phyloP scores from a whole-genome alignment of 2,113 vertebrate genomes.

The Colius striatus region DNA sequence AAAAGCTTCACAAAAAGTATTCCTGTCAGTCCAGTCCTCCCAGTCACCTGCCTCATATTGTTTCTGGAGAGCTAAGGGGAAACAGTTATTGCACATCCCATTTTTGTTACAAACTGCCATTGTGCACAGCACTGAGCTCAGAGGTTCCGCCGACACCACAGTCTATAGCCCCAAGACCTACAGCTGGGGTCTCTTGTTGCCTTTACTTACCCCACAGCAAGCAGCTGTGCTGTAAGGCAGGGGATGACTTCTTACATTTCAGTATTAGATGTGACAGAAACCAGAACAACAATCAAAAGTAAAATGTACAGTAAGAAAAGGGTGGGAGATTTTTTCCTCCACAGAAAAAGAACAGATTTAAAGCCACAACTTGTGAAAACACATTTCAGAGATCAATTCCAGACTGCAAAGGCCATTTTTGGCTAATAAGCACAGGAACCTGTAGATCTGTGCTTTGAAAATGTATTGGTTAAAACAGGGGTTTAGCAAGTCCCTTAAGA shows the following conservation, averaged over 20 bases:
- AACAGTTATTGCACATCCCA: background rate
- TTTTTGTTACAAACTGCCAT: background rate
- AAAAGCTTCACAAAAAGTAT: background rate
- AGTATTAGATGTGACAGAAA: background rate
- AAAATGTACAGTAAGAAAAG: background rate
- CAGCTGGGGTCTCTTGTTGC: background rate
- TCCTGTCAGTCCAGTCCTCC: background rate
- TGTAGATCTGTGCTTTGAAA: background rate
- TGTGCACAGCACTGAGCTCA: background rate
- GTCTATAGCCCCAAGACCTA: background rate
- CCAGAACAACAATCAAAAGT: background rate
- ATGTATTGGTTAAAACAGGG: background rate
- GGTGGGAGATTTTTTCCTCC: background rate
- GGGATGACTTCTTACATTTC: background rate
- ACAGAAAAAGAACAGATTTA: background rate
- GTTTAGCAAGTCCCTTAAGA: background rate
- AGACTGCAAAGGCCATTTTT: background rate
- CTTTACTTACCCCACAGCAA: fast-evolving
- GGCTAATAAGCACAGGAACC: background rate
- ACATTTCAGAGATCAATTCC: background rate
- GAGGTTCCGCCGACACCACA: background rate
- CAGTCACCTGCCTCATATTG: background rate
- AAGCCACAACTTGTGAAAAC: background rate
- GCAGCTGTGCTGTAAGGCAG: background rate
- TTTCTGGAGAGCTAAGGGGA: background rate